Evolutionary conservation across 2,797 vertebrate species (phyloP).

Genomic region (Clarias laeviceps): DNA sequence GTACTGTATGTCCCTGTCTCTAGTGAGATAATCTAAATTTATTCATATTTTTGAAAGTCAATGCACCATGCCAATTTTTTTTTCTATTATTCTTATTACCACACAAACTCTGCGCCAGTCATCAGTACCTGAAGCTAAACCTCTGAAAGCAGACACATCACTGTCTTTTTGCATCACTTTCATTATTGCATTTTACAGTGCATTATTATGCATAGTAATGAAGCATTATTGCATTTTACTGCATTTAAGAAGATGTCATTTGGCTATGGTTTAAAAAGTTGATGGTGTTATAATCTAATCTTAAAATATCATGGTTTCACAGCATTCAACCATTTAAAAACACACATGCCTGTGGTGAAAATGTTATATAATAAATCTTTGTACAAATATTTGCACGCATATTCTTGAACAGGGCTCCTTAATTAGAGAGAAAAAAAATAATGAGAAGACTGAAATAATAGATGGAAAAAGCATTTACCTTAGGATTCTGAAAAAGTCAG

Average conservation of each 20-base stretch:
- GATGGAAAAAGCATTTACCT: neutral
- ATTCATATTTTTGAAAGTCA: neutral
- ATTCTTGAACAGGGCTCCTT: neutral
- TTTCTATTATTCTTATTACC: neutral
- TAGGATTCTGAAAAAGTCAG: neutral
- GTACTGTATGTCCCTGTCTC: conserved; percentile 22
- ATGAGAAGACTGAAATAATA: neutral
- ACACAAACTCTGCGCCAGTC: neutral
- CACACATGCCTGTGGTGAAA: neutral
- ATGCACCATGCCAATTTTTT: neutral
- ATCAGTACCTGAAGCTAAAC: conserved; percentile 3
- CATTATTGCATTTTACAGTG: conserved; percentile 40
- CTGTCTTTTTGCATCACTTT: conserved; percentile 33
- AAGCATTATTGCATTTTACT: conserved; percentile 41
- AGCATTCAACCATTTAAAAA: neutral
- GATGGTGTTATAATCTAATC: neutral
- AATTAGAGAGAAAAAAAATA: neutral
- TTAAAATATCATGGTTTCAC: neutral
- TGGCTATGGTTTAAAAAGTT: neutral
- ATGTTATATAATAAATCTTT: neutral
- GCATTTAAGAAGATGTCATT: conserved; percentile 38
- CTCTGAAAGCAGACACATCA: conserved; percentile 41
- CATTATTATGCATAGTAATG: too few species aligned
- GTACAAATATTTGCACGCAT: neutral
- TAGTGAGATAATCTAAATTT: neutral